phyloP scores from a whole-genome alignment of 1,140 invertebrate genomes.

The roundworm (Caenorhabditis elegans) region WBcel235 BX284606.5:10282501-10283000 shows the following conservation, averaged over 20 bases:
- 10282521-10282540: too few relatives aligned
- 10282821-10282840: background rate
- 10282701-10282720: background rate
- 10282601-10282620: background rate
- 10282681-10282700: too few relatives aligned
- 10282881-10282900: background rate
- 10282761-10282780: background rate
- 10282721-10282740: background rate
- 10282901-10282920: background rate
- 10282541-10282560: too few relatives aligned
- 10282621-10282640: background rate
- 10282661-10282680: background rate
- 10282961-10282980: background rate
- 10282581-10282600: background rate
- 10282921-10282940: background rate
- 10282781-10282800: constrained; percentile 10
- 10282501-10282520: constrained; percentile 11
- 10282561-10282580: too few relatives aligned
- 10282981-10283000: too few relatives aligned
- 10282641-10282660: constrained; percentile 1
- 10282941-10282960: background rate
- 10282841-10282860: background rate
- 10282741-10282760: background rate
- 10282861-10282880: background rate
- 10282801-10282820: background rate